These are phyloP conservation scores for Saccostrea glomerata DNA, from an alignment of 1,140 invertebrate species.

Conservation along the genomic window DNA sequence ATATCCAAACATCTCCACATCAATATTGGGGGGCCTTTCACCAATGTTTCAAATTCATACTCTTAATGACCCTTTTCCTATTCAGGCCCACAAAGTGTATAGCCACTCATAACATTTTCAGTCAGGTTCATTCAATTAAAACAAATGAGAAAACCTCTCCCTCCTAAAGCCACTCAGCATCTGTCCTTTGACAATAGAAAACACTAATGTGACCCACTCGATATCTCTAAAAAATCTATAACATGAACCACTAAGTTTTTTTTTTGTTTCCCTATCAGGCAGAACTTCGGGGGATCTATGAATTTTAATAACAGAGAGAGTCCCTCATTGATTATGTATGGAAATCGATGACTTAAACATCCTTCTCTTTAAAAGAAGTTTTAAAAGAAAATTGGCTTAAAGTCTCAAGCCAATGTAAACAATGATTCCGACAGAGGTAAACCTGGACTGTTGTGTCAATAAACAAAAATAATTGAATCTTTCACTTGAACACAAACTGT, in stretches of 20 bases:
- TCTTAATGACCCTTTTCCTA: slow-evolving; percentile 17
- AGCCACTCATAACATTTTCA: slow-evolving; percentile 27
- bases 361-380: neutral
- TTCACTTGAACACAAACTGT: too few relatives aligned
- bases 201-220: neutral
- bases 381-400: slow-evolving; percentile 17
- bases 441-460: neutral
- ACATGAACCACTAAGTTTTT: neutral
- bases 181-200: slow-evolving; percentile 25
- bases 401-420: slow-evolving; percentile 6
- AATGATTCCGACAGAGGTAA: neutral
- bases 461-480: neutral
- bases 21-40: slow-evolving; percentile 10
- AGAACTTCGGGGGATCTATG: neutral
- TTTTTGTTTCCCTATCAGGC: neutral
- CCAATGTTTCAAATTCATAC: neutral
- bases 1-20: slow-evolving; percentile 32
- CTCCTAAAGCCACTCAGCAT: neutral
- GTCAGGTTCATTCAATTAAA: slow-evolving; percentile 21
- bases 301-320: slow-evolving; percentile 1
- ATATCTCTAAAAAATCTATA: slow-evolving; percentile 26
- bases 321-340: neutral
- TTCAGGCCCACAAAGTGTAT: slow-evolving; percentile 17
- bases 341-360: neutral
- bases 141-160: slow-evolving; percentile 7